Evolutionary conservation across 2,113 vertebrate genomes (phyloP), one percentile per base, ranked within the genome.

Genomic region (Protomyctophum bolini): DNA sequence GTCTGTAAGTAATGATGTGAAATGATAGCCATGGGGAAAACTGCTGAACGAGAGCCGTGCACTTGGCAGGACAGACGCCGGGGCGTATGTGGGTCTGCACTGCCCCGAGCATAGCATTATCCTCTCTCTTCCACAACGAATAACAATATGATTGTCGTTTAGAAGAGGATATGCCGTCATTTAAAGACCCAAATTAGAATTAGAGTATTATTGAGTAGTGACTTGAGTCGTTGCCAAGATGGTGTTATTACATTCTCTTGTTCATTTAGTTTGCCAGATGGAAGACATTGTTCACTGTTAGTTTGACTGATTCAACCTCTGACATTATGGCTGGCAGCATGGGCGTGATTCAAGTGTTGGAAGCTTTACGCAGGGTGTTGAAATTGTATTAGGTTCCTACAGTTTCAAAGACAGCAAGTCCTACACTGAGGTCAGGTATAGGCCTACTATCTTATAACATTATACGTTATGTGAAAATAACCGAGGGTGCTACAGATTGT

Each of bases 1-100:
- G 60, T 68, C 70, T 70, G 75, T 82, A 77, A 81, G 82, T 82
- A 81, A 82, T 63, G 77, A 90, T 70, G 52, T 58, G 75, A 62
- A 65, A 76, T 64, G 73, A 78, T 72, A 47, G 77, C 84, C 76
- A 70, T 51, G 29, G 81, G 61, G 83, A 51, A 73, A 69, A 77
- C 54, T 68, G 67, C 73, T 55, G 81, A 81, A 80, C 71, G 50
- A 68, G 75, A 82, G 74, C 70, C 63, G 58, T 1, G 33, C 49
- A 72, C 41, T 59, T 75, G 80, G 72, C 73, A 68, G 71, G 46
- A 65, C 71, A 46, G 67, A 69, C 64, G 71, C 70, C 46, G 76
- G 63, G 66, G 70, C 74, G 56, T 48, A 49, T 41, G 51, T 52
- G 68, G 49, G 61, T 78, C 55, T 10, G 63, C 8, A 8, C 49